These are phyloP conservation scores for Cheilosia impressa DNA, from an alignment of 2,888 invertebrate genomes.

Conservation along the genomic window DNA sequence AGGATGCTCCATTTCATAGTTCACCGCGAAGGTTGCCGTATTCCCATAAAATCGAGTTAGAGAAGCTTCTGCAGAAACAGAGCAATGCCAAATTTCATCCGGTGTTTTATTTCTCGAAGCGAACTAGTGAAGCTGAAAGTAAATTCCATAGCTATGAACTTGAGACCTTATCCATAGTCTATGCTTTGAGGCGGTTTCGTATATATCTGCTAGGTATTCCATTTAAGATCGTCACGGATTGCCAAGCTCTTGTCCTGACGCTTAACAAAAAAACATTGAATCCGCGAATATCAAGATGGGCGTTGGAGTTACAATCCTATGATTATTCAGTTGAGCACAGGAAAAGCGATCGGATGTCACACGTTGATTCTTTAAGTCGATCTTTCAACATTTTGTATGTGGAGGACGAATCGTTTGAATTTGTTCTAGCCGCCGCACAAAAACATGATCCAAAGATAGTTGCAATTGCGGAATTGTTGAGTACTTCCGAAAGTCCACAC, in stretches of 20 bases:
- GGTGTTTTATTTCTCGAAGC: conserved; percentile 77
- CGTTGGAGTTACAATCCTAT: conserved; percentile 64
- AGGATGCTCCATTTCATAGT: conserved; percentile 35
- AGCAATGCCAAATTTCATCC: conserved; percentile 53
- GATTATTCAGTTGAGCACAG: conserved; percentile 75
- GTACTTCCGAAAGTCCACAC: conserved; percentile 31
- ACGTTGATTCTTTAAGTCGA: conserved; percentile 77
- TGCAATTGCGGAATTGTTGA: conserved; percentile 64
- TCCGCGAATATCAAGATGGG: conserved; percentile 68
- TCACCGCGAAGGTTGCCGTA: conserved; percentile 22
- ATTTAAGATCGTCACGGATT: conserved; percentile 43
- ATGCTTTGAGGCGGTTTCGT: conserved; percentile 35
- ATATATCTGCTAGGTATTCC: conserved; percentile 44
- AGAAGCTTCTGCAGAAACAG: conserved; percentile 37
- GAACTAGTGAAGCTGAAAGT: conserved; percentile 76
- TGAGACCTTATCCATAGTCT: conserved; percentile 34
- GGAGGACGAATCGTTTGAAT: conserved; percentile 33
- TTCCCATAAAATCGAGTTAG: conserved; percentile 17
- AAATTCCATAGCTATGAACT: conserved; percentile 77
- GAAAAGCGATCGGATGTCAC: conserved; percentile 73
- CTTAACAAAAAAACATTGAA: conserved; percentile 32
- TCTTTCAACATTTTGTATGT: conserved; percentile 38
- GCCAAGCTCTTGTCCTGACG: conserved; percentile 53
- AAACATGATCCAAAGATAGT: conserved; percentile 70
- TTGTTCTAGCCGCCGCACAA: conserved; percentile 50